These are phyloP conservation scores for Lacanobia oleracea DNA, from an alignment of 2,888 invertebrate genomes.

Conservation along the genomic window DNA sequence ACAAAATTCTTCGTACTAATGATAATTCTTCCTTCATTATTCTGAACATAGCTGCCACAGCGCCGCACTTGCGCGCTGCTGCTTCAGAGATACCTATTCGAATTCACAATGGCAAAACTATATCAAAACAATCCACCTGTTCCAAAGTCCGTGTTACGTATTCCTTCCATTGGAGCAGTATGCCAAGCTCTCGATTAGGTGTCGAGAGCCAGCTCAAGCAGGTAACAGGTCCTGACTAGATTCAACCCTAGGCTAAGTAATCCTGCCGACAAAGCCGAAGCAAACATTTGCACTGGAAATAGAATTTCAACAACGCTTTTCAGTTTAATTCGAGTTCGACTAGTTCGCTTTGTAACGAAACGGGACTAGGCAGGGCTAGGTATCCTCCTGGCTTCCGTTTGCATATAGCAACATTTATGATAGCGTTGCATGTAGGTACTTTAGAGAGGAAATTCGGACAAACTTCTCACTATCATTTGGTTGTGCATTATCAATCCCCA, in stretches of 20 bases:
- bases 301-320: constrained; percentile 63
- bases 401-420: neutral
- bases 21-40: too few species aligned
- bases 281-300: constrained; percentile 65
- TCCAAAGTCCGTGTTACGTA: constrained; percentile 13
- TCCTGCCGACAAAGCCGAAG: constrained; percentile 51
- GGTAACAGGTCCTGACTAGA: constrained; percentile 44
- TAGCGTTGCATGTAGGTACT: neutral
- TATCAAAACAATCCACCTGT: neutral
- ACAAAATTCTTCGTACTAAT: too few species aligned
- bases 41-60: neutral
- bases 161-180: constrained; percentile 27
- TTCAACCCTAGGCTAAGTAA: constrained; percentile 52
- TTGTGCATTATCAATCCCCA: too few species aligned
- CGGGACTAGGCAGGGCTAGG: neutral
- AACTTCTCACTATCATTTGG: neutral
- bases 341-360: constrained; percentile 46
- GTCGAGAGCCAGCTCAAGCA: constrained; percentile 48
- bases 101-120: neutral
- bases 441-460: neutral
- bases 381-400: neutral
- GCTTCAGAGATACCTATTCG: neutral
- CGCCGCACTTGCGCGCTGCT: neutral
- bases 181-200: constrained; percentile 52
- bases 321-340: constrained; percentile 46